Evolutionary conservation across 2,888 invertebrate genomes (phyloP), one percentile per base, ranked within the genome.

Genomic region (Ophion ellenae): DNA sequence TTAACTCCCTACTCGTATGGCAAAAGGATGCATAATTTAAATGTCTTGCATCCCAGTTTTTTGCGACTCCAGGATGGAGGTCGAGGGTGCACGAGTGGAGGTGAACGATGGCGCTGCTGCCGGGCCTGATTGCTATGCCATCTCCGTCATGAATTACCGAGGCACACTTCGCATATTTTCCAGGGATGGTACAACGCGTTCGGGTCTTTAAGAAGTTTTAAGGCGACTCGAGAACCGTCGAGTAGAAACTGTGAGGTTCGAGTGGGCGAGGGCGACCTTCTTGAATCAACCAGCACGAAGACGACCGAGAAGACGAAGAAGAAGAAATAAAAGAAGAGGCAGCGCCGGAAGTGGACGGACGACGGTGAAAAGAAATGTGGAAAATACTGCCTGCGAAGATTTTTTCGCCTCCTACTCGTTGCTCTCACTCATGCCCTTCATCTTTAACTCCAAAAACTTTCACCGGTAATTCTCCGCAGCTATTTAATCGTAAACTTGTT

Each of bases 11-110:
- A 81, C 71, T 86, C 86, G 86, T 86, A 86, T 86, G 87, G 85
- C 87, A 70, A 76, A 71, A 89, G 89, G 90, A 90, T 91, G 91
- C 91, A 91, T 91, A 91, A 91, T 91, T 91, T 90, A 91, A 91
- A 90, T 89, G 89, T 89, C 89, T 88, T 88, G 90, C 89, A 91
- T 88, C 90, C 91, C 85, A 91, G 90, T 91, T 91, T 82, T 91
- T 88, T 82, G 83, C 77, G 77, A 83, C 57, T 24, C 24, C 24
- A 74, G 53, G 61, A 61, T 28, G 57, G 81, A 71, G 67, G 83
- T 53, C 9, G 45, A n/a, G 71, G 81, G 40, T 79, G 66, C 17
- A 86, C 24, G 64, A 53, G 66, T 69, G 36, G 63, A 75, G 81
- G 75, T 82, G 83, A 83, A 83, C 69, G 79, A 70, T 47, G 74